phyloP scores from a whole-genome alignment of 1,140 invertebrate genomes.

The Saxidomus purpurata region DNA sequence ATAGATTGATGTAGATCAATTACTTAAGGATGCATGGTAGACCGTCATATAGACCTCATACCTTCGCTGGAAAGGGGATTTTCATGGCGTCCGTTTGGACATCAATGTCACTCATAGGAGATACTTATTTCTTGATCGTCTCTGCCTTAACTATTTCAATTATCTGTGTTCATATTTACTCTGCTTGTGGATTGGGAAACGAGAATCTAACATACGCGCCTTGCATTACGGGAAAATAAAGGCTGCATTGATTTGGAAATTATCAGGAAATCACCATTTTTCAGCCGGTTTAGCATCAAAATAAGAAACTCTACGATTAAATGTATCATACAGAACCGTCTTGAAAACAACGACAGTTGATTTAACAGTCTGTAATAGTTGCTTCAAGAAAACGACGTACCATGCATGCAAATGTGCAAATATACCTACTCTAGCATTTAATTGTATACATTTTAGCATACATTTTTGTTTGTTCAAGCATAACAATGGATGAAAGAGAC shows the following conservation, averaged over 20 bases:
- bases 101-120: neutral
- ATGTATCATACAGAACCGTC: neutral
- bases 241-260: neutral
- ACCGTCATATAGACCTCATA: neutral
- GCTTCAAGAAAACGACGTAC: neutral
- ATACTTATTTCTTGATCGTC: neutral
- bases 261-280: neutral
- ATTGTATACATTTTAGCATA: neutral
- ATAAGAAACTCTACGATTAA: neutral
- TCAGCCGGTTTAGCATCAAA: neutral
- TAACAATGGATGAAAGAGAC: too few species aligned
- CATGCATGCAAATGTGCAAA: neutral
- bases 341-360: too few species aligned
- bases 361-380: too few species aligned
- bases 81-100: neutral
- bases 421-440: neutral
- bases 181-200: neutral
- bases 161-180: conserved; percentile 17
- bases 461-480: too few species aligned
- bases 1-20: neutral
- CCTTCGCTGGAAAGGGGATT: neutral
- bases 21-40: neutral
- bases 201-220: neutral
- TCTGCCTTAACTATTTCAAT: neutral
- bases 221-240: neutral